A percentile compares a stretch with the other conserved stretches of the same genome.
phyloP scores from a whole-genome alignment of 2,888 invertebrate species.

The Maniola hyperantus region DNA sequence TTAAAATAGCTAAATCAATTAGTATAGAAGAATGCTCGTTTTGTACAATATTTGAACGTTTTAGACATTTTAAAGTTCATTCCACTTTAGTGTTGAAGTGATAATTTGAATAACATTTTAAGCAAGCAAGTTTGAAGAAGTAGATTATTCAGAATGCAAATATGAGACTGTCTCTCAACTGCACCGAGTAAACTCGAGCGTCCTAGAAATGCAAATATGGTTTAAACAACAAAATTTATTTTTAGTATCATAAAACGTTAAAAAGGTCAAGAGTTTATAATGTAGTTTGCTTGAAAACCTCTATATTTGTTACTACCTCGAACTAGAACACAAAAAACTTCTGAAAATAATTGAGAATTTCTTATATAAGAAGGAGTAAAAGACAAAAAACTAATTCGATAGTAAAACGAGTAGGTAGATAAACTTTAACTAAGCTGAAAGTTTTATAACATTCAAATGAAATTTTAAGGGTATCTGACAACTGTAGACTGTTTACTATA shows the following conservation, averaged over 20 bases:
- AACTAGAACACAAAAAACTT: constrained; percentile 15
- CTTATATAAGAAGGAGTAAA: no score
- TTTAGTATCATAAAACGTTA: constrained; percentile 24
- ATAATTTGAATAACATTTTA: constrained; percentile 1
- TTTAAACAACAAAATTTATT: constrained; percentile 25
- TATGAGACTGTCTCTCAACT: constrained; percentile 23
- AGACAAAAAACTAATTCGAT: background rate
- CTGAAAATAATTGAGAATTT: background rate
- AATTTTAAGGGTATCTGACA: no score
- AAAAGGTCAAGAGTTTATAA: constrained; percentile 35
- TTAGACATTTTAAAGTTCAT: background rate
- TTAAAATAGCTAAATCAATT: no score
- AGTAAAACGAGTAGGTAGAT: constrained; percentile 6
- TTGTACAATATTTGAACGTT: no score
- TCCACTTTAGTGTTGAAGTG: background rate
- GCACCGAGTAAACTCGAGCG: constrained; percentile 24
- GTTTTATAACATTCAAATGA: background rate
- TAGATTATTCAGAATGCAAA: constrained; percentile 20
- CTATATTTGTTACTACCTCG: constrained; percentile 20
- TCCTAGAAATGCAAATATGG: constrained; percentile 25
- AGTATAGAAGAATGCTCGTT: no score
- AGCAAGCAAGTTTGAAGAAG: background rate
- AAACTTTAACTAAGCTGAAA: constrained; percentile 14
- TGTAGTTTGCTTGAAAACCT: constrained; percentile 27
- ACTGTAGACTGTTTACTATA: no score